phyloP scores from a whole-genome alignment of 2,797 vertebrate species.

The Arrhamphus sclerolepis region DNA sequence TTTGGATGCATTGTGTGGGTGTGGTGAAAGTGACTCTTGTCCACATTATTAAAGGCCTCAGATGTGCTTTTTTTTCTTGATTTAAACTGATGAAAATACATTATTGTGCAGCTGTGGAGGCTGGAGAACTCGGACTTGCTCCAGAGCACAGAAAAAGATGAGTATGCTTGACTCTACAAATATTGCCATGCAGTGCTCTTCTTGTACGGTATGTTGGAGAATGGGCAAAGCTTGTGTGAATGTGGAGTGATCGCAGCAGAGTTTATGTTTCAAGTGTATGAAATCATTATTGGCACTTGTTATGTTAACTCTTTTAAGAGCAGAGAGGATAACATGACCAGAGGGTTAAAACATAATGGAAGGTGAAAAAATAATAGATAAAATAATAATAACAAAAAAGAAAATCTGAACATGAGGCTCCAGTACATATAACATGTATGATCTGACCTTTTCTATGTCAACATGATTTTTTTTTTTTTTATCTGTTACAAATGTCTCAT shows the following conservation, averaged over 20 bases:
- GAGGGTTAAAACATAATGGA: slow-evolving; percentile 34
- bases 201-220: slow-evolving; percentile 47
- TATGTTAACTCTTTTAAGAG: slow-evolving; percentile 54
- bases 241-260: slow-evolving; percentile 59
- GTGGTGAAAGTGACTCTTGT: slow-evolving; percentile 70
- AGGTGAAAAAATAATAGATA: not conserved
- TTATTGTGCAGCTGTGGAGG: slow-evolving; percentile 70
- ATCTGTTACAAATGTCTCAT: slow-evolving; percentile 26
- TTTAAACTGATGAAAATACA: slow-evolving; percentile 77
- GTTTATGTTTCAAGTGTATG: slow-evolving; percentile 60
- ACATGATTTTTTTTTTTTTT: slow-evolving; percentile 26
- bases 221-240: slow-evolving; percentile 43
- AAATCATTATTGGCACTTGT: slow-evolving; percentile 54
- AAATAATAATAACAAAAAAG: no score
- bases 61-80: slow-evolving; percentile 82
- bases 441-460: slow-evolving; percentile 24
- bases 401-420: slow-evolving; percentile 7
- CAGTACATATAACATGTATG: slow-evolving; percentile 12
- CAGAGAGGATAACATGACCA: slow-evolving; percentile 23
- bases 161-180: slow-evolving; percentile 76
- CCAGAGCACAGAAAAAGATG: slow-evolving; percentile 68
- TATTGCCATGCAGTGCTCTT: slow-evolving; percentile 61
- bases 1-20: slow-evolving; percentile 68
- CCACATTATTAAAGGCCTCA: slow-evolving; percentile 82
- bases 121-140: slow-evolving; percentile 61